These are phyloP conservation scores for Leptinotarsa haldemani DNA, from an alignment of 2,888 invertebrate species.

Conservation along the genomic window DNA sequence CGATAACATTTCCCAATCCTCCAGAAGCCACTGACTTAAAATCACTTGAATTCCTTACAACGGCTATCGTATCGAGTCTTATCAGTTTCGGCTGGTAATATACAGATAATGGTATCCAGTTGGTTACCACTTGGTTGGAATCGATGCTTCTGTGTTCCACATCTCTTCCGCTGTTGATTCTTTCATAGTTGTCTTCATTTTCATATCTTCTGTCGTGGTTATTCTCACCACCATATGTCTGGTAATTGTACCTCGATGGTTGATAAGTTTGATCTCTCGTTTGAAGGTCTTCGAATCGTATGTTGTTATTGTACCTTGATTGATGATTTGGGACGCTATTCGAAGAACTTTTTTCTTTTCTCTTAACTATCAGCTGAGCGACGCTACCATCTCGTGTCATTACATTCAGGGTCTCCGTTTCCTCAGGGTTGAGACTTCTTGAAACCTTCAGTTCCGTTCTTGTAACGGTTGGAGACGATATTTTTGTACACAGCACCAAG, in stretches of 20 bases:
- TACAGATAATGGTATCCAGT: constrained; percentile 64
- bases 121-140: constrained; percentile 56
- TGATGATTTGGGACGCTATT: constrained; percentile 19
- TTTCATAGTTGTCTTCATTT: constrained; percentile 4
- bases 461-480: constrained; percentile 69
- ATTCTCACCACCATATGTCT: constrained; percentile 22
- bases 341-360: constrained; percentile 66
- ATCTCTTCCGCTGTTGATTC: neutral
- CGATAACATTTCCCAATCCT: constrained; percentile 58
- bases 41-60: constrained; percentile 58
- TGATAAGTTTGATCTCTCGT: constrained; percentile 18
- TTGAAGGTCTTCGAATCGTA: constrained; percentile 17
- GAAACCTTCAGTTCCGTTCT: constrained; percentile 82
- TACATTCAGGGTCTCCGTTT: constrained; percentile 82
- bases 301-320: constrained; percentile 13
- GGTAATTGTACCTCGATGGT: constrained; percentile 16
- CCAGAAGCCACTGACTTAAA: constrained; percentile 44
- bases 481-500: constrained; percentile 51
- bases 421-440: constrained; percentile 80
- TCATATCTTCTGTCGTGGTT: neutral
- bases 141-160: constrained; percentile 1
- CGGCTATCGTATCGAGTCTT: constrained; percentile 57
- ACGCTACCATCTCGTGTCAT: constrained; percentile 80
- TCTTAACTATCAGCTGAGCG: constrained; percentile 82
- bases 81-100: constrained; percentile 60